These are phyloP conservation scores for Platygyra sinensis DNA, from an alignment of 64 coral and sea anemone genomes.

Conservation along the genomic window DNA sequence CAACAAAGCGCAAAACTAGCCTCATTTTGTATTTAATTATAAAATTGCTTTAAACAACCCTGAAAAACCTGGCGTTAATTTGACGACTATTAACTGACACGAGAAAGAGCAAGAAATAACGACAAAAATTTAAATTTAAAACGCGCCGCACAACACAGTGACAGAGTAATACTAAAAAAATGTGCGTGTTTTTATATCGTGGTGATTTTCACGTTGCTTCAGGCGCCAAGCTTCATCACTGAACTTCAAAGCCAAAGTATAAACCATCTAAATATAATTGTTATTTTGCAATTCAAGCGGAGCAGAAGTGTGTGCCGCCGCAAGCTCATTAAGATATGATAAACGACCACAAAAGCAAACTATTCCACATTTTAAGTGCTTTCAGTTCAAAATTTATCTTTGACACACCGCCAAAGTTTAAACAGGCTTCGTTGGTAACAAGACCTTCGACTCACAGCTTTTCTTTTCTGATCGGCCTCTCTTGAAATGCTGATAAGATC, in stretches of 20 bases:
- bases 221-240: background rate
- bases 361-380: constrained; percentile 28
- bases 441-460: background rate
- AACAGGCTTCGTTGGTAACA: constrained; percentile 24
- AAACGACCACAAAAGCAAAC: constrained; percentile 23
- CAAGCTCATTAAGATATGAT: constrained; percentile 40
- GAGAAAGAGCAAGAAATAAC: background rate
- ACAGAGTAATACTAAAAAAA: background rate
- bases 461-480: constrained; percentile 23
- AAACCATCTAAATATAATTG: constrained; percentile 5
- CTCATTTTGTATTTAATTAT: background rate
- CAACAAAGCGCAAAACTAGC: background rate
- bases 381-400: constrained; percentile 3
- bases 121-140: background rate
- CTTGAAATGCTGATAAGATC: constrained; percentile 26
- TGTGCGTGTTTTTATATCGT: background rate
- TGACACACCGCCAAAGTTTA: constrained; percentile 42
- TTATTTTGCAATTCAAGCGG: constrained; percentile 21
- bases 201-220: background rate
- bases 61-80: background rate
- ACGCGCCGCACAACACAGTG: background rate
- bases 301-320: background rate
- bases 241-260: background rate
- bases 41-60: background rate
- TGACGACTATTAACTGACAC: background rate